phyloP scores from a whole-genome alignment of 1,140 invertebrate species.

The Ceratosolen solmsi region DNA sequence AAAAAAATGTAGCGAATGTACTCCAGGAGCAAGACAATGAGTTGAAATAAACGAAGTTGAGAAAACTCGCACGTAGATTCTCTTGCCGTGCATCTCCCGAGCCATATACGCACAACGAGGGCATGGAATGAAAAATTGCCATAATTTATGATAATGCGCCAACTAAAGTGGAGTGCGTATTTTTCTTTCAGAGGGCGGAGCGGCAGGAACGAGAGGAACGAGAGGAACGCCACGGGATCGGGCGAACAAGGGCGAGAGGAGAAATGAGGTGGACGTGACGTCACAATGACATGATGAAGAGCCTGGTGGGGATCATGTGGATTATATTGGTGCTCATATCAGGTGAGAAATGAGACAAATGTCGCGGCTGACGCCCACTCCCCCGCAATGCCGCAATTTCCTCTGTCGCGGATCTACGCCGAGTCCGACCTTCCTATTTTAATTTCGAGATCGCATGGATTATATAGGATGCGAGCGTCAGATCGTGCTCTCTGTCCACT shows the following conservation, averaged over 20 bases:
- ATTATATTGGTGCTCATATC: constrained; percentile 77
- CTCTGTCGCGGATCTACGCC: background rate
- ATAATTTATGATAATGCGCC: constrained; percentile 5
- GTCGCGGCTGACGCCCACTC: too few species aligned
- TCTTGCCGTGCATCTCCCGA: too few species aligned
- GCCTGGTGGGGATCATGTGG: constrained; percentile 77
- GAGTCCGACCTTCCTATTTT: too few species aligned
- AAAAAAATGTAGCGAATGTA: too few species aligned
- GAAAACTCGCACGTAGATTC: too few species aligned
- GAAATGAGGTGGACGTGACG: constrained; percentile 75
- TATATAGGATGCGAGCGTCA: too few species aligned
- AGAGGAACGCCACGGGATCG: constrained; percentile 60
- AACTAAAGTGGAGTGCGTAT: background rate
- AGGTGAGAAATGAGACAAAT: constrained; percentile 63
- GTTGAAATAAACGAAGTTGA: too few species aligned
- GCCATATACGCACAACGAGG: too few species aligned
- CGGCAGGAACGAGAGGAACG: background rate
- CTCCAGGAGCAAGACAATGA: too few species aligned
- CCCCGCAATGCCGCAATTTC: background rate
- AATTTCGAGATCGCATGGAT: too few species aligned
- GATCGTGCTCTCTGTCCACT: too few species aligned
- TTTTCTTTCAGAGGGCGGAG: constrained; percentile 58
- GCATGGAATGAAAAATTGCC: background rate
- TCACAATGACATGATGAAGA: constrained; percentile 76
- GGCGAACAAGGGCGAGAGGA: constrained; percentile 62